Conservation (phyloP, 1,140 invertebrate genomes). For the Rhopalosiphum padi region DNA sequence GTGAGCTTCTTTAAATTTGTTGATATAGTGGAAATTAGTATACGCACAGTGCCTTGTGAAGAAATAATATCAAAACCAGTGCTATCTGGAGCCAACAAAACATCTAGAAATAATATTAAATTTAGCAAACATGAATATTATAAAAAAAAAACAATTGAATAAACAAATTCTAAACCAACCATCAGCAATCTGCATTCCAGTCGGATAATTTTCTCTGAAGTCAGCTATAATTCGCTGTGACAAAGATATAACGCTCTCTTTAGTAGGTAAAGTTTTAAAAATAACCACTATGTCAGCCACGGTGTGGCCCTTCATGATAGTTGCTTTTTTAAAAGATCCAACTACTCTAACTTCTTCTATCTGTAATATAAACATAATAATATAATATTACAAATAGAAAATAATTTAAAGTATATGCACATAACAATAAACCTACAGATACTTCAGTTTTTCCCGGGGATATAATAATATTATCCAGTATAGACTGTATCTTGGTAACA, state of each 20-base stretch:
- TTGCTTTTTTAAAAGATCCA: slow-evolving; percentile 97
- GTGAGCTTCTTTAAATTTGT: slow-evolving; percentile 72
- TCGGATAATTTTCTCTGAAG: slow-evolving; percentile 41
- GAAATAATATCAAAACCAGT: slow-evolving; percentile 49
- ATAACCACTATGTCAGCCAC: slow-evolving; percentile 97
- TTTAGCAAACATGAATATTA: background rate
- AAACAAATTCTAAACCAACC: background rate
- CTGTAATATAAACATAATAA: slow-evolving; percentile 67
- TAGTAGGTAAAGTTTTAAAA: slow-evolving; percentile 96
- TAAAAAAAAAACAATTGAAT: background rate
- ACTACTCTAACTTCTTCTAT: slow-evolving; percentile 95
- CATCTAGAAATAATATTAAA: slow-evolving; percentile 13
- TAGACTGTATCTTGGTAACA: slow-evolving; percentile 90
- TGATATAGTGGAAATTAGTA: slow-evolving; percentile 72
- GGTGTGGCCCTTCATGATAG: slow-evolving; percentile 94
- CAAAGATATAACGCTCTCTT: slow-evolving; percentile 82
- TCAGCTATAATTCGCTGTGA: slow-evolving; percentile 55
- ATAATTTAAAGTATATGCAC: background rate
- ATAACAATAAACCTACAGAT: slow-evolving; percentile 78
- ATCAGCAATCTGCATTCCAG: slow-evolving; percentile 43
- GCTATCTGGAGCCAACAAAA: slow-evolving; percentile 47
- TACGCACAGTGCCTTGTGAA: slow-evolving; percentile 66
- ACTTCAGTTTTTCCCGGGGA: slow-evolving; percentile 93
- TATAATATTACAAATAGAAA: background rate
- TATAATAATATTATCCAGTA: slow-evolving; percentile 91